Conservation (phyloP, 2,888 invertebrate species). For the Liodrosophila aerea region DNA sequence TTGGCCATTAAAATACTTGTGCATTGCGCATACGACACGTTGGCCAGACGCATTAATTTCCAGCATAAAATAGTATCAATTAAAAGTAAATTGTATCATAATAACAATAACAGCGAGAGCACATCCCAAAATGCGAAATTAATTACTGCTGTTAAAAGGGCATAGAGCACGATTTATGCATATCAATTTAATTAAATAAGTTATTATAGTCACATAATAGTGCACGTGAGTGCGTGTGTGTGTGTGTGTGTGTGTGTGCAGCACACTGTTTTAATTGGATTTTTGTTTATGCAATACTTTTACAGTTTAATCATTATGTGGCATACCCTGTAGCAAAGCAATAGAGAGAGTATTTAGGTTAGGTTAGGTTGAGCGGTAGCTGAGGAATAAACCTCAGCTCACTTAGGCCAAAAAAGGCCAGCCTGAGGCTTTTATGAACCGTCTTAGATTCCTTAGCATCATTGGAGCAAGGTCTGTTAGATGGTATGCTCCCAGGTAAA, state of each 20-base stretch:
- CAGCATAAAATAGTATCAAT: conserved; percentile 13
- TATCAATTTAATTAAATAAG: conserved; percentile 70
- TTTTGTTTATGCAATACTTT: conserved; percentile 47
- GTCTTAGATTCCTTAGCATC: no score
- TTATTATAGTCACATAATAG: conserved; percentile 57
- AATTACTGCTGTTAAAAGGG: conserved; percentile 47
- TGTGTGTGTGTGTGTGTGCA: no score
- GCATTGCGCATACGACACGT: conserved; percentile 42
- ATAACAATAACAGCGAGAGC: neutral
- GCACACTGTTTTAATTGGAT: conserved; percentile 60
- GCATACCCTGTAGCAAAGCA: conserved; percentile 17
- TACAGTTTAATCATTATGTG: conserved; percentile 17
- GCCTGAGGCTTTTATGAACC: no score
- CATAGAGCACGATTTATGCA: conserved; percentile 47
- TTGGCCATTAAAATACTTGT: neutral
- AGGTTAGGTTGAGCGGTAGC: no score
- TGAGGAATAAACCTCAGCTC: no score
- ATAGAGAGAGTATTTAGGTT: no score
- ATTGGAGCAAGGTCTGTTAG: no score
- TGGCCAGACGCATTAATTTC: conserved; percentile 22
- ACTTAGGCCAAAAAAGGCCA: no score
- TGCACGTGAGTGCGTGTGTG: no score
- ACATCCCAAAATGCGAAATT: conserved; percentile 28
- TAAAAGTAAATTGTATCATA: neutral
- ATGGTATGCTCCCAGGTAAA: no score